Evolutionary conservation across 2,888 invertebrate genomes (phyloP), one percentile per base, ranked within the genome.

Genomic region (Mallateleia sp.): DNA sequence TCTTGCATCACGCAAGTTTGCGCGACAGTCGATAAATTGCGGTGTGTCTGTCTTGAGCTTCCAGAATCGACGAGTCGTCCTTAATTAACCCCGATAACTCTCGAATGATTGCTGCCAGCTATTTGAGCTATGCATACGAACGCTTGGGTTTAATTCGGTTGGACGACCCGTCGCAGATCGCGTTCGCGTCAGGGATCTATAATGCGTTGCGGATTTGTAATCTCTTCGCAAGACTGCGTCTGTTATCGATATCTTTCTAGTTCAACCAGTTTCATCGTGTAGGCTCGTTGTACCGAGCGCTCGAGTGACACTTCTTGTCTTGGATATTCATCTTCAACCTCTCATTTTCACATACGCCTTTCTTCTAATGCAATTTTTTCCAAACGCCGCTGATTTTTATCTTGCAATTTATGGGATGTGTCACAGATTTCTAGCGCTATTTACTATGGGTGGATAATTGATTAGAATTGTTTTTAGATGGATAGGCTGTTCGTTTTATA

Each of bases 171-270:
- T 90, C 89, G 88, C 66, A 87, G 82, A 67, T 85, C 82, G 87
- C 89, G 88, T 78, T 83, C 86, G 77, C 86, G 47, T 18, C 45
- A 52, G 80, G 83, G 89, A 91, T 92, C 91, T 91, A 78, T 91
- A 91, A 89, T 88, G 90, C 90, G 92, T 90, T 90, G 91, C 91
- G 92, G 92, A 90, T 91, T 92, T 89, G 90, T 93, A 93, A 94
- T 94, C 92, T 92, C 91, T 92, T 92, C 92, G 91, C 94, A 91
- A 91, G 91, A 92, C 90, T 91, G 91, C 89, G 75, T 77, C 79
- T 88, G 92, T 85, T 91, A 91, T 91, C 89, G 89, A 91, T 91
- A 88, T 88, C 87, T 69, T 82, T 88, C 88, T 82, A 81, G 87
- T 85, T 88, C 80, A 83, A 88, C 88, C 84, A 86, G 89, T 88